Evolutionary conservation across 1,140 invertebrate genomes (phyloP).

Genomic region (Xylocopa sonorina): DNA sequence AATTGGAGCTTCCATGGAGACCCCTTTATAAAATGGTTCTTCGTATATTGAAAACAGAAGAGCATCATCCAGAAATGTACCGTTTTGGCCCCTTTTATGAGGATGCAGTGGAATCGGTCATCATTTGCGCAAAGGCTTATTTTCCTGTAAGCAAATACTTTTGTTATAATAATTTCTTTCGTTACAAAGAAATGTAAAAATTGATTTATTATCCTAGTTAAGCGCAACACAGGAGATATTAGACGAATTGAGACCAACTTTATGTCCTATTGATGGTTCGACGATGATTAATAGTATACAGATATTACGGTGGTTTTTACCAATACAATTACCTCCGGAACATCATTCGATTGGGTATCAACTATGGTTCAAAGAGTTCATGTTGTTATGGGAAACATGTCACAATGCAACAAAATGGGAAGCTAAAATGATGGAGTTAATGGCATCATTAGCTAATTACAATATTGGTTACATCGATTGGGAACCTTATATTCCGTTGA

Average conservation of each 20-base stretch:
- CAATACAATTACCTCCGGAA: conserved; percentile 85
- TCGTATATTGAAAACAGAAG: conserved; percentile 79
- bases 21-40: conserved; percentile 89
- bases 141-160: conserved; percentile 74
- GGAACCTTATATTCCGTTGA: conserved; percentile 90
- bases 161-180: conserved; percentile 23
- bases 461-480: conserved; percentile 95
- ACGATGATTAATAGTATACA: conserved; percentile 85
- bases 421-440: conserved; percentile 87
- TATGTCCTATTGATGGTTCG: conserved; percentile 87
- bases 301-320: conserved; percentile 89
- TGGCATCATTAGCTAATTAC: conserved; percentile 87
- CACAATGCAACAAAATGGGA: conserved; percentile 88
- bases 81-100: conserved; percentile 82
- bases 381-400: conserved; percentile 89
- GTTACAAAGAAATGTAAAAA: conserved; percentile 28
- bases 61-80: conserved; percentile 84
- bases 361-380: conserved; percentile 93
- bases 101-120: conserved; percentile 67
- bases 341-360: conserved; percentile 86
- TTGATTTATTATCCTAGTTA: conserved; percentile 68
- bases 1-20: conserved; percentile 92
- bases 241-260: conserved; percentile 89
- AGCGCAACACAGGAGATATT: conserved; percentile 93
- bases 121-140: conserved; percentile 74